Conservation (phyloP, 2,888 invertebrate species). For the Torymus auratus region DNA sequence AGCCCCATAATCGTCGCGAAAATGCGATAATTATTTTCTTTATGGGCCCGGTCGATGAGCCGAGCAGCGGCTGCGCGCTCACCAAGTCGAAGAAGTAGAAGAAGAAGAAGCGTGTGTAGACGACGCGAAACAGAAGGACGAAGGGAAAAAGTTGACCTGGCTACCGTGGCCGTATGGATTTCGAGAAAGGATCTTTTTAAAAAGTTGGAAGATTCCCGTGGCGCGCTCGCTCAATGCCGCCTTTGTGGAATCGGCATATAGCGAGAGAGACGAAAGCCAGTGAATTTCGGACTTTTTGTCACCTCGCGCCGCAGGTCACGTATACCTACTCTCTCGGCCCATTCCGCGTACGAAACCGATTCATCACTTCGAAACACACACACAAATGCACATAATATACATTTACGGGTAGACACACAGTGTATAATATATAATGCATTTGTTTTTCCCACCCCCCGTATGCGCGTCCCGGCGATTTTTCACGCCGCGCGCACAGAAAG, state of each 20-base stretch:
- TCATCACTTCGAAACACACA: slow-evolving; percentile 22
- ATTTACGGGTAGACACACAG: no score
- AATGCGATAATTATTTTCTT: slow-evolving; percentile 52
- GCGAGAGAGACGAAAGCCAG: background rate
- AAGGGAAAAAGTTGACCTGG: slow-evolving; percentile 42
- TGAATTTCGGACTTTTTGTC: slow-evolving; percentile 35
- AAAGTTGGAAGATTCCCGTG: slow-evolving; percentile 40
- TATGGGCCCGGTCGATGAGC: slow-evolving; percentile 22
- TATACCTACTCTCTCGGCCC: background rate
- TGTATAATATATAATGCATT: background rate
- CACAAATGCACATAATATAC: no score
- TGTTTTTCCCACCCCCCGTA: slow-evolving; percentile 9
- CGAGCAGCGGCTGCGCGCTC: background rate
- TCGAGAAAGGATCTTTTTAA: slow-evolving; percentile 54
- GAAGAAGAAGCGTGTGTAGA: background rate
- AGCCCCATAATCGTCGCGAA: slow-evolving; percentile 42
- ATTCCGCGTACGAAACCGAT: slow-evolving; percentile 18
- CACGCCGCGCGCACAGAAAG: background rate
- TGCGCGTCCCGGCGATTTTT: slow-evolving; percentile 15
- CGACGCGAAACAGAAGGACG: background rate
- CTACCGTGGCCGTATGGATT: slow-evolving; percentile 31
- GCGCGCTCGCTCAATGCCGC: slow-evolving; percentile 22
- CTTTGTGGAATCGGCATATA: slow-evolving; percentile 17
- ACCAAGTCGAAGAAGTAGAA: background rate
- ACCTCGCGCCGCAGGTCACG: slow-evolving; percentile 11